A percentile compares a stretch with the other conserved stretches of the same genome.
Conservation (phyloP, 2,888 invertebrate genomes). For the Willowsia nigromaculata region DNA sequence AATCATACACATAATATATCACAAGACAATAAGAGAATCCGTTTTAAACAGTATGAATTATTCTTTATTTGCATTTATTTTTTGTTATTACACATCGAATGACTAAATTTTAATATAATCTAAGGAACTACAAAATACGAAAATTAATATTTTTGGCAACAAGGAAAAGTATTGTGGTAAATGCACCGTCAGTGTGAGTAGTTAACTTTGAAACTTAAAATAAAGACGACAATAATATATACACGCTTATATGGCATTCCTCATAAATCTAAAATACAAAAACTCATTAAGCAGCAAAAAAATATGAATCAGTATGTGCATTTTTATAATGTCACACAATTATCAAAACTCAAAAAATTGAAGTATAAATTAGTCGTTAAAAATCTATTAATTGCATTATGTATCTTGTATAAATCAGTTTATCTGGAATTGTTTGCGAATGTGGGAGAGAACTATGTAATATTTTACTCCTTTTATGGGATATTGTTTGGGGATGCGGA, state of each 20-base stretch:
- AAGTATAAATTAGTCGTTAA: slow-evolving; percentile 7
- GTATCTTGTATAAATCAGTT: slow-evolving; percentile 3
- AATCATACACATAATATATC: neutral
- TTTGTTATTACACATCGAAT: neutral
- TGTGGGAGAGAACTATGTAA: neutral
- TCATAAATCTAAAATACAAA: neutral
- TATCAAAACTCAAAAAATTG: neutral
- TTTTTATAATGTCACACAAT: neutral
- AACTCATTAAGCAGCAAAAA: neutral
- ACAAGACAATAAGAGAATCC: neutral
- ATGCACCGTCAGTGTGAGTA: slow-evolving; percentile 14
- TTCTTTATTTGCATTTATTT: neutral
- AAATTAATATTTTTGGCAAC: slow-evolving; percentile 39
- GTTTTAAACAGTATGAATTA: neutral
- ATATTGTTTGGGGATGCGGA: slow-evolving; percentile 63
- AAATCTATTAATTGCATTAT: slow-evolving; percentile 31
- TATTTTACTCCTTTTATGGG: slow-evolving; percentile 53
- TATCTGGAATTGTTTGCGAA: slow-evolving; percentile 8
- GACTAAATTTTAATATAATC: neutral
- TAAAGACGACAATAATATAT: neutral
- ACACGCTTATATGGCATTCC: neutral
- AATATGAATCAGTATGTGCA: neutral
- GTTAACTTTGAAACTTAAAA: slow-evolving; percentile 7
- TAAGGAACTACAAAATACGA: neutral
- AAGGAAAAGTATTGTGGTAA: slow-evolving; percentile 38